A percentile compares a stretch with the other conserved stretches of the same genome.
phyloP scores from a whole-genome alignment of 2,797 vertebrate species.

The Chaetophractus vellerosus region DNA sequence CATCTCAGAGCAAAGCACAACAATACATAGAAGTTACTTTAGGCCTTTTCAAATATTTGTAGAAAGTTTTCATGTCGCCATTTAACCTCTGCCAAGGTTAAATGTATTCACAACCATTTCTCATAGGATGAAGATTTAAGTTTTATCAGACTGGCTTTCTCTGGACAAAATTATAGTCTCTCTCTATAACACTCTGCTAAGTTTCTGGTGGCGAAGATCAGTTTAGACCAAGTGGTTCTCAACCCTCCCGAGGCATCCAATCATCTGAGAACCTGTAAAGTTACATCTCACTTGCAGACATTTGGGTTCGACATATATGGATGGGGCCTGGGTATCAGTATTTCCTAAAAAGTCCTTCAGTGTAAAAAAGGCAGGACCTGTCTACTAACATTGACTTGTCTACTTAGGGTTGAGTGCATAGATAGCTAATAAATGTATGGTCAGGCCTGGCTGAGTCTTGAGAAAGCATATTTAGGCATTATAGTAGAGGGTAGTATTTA shows the following conservation, averaged over 20 bases:
- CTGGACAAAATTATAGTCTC: neutral
- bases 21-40: conserved; percentile 42
- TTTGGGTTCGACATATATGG: neutral
- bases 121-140: neutral
- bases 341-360: neutral
- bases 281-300: neutral
- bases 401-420: neutral
- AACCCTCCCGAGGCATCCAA: neutral
- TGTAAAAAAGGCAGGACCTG: neutral
- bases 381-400: neutral
- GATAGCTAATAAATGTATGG: neutral
- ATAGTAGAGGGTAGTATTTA: neutral
- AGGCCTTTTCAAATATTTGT: conserved; percentile 30
- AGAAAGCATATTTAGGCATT: neutral
- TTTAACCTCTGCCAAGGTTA: neutral
- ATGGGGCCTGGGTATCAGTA: neutral
- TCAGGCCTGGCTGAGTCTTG: too few species aligned
- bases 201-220: neutral
- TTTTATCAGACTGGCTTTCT: neutral
- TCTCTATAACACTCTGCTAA: neutral
- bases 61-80: neutral
- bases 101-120: neutral
- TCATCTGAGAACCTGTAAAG: neutral
- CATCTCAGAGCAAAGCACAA: neutral
- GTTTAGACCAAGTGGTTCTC: neutral